Evolutionary conservation across 64 coral and sea anemone genomes (phyloP).

Genomic region (Orbicella faveolata): DNA sequence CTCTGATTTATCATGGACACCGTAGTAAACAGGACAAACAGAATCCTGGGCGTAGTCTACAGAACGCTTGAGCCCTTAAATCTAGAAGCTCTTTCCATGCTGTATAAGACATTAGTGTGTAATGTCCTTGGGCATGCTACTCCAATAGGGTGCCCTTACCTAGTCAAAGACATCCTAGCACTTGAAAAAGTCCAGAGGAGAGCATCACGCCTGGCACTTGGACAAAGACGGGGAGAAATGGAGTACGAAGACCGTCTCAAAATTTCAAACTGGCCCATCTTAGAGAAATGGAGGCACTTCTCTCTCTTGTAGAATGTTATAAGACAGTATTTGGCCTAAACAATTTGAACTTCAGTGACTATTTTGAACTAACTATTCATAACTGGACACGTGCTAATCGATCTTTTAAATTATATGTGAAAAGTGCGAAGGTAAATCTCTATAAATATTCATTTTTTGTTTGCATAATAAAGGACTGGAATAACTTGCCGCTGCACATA

Average conservation of each 20-base stretch:
- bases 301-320: not conserved
- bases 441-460: not conserved
- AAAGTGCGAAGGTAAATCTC: not conserved
- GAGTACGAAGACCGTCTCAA: not conserved
- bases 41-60: too few species aligned
- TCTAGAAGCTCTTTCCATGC: too few species aligned
- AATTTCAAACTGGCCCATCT: not conserved
- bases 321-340: constrained; percentile 20
- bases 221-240: not conserved
- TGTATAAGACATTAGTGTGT: too few species aligned
- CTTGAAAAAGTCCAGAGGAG: not conserved
- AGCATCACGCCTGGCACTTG: not conserved
- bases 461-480: not conserved
- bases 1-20: too few species aligned
- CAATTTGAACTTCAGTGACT: constrained; percentile 17
- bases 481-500: not conserved
- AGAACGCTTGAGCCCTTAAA: too few species aligned
- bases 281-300: not conserved
- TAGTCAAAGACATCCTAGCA: not conserved
- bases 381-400: constrained; percentile 6
- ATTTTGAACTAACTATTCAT: constrained; percentile 4
- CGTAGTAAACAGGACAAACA: too few species aligned
- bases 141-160: too few species aligned
- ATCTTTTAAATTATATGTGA: not conserved
- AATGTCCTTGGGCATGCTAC: too few species aligned